Evolutionary conservation across 2,797 vertebrate species (phyloP).

Genomic region (Acipenser oxyrinchus): DNA sequence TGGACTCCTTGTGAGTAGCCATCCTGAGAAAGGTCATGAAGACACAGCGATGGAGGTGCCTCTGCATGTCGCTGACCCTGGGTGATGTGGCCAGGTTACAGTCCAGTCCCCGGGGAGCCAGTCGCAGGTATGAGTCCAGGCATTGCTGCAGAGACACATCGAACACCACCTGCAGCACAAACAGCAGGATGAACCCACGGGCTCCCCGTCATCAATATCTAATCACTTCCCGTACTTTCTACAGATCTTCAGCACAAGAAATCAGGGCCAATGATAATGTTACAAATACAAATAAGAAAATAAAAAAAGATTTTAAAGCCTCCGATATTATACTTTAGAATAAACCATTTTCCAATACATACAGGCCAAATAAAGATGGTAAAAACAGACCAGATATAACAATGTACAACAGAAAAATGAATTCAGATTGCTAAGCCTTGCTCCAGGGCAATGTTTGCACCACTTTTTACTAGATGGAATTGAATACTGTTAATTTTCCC

Average conservation of each 20-base stretch:
- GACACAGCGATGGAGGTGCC: slow-evolving; percentile 62
- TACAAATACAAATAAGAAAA: too few relatives aligned
- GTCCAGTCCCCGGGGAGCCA: slow-evolving; percentile 75
- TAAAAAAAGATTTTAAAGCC: too few relatives aligned
- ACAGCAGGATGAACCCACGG: neutral
- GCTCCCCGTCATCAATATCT: neutral
- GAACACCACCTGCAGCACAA: slow-evolving; percentile 71
- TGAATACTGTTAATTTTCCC: too few relatives aligned
- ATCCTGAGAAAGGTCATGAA: slow-evolving; percentile 91
- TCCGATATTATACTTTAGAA: too few relatives aligned
- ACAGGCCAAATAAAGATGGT: too few relatives aligned
- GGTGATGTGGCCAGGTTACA: slow-evolving; percentile 44
- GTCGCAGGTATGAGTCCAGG: slow-evolving; percentile 80
- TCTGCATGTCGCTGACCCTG: slow-evolving; percentile 64
- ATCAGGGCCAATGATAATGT: neutral
- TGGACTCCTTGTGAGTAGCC: slow-evolving; percentile 95
- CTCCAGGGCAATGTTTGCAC: too few relatives aligned
- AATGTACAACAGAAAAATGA: too few relatives aligned
- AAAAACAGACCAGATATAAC: neutral
- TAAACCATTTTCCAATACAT: too few relatives aligned
- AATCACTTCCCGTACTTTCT: neutral
- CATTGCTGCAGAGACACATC: slow-evolving; percentile 87
- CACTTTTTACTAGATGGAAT: too few relatives aligned
- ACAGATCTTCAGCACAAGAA: neutral
- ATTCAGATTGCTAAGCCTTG: too few relatives aligned